Percentiles rank a stretch among this genome's conserved stretches.
Conservation (phyloP, 1,140 invertebrate genomes). For the Sycophila sp. region DNA sequence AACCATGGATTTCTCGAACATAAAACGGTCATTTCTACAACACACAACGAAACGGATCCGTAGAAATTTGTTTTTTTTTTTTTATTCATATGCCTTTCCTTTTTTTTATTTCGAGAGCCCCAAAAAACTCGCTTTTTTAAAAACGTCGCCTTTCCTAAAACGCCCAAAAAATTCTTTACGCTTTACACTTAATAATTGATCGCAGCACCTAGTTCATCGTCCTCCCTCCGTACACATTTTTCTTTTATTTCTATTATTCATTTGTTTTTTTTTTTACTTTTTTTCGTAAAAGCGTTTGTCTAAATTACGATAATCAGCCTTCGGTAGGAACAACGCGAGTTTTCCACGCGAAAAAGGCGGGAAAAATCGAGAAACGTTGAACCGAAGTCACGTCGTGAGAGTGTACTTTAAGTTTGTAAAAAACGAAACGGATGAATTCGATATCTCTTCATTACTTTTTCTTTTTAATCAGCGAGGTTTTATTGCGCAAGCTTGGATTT, state of each 20-base stretch:
- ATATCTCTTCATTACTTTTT: not conserved
- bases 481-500: conserved; percentile 21
- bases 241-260: conserved; percentile 25
- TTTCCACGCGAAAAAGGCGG: not conserved
- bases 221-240: not conserved
- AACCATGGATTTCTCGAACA: not conserved
- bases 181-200: conserved; percentile 63
- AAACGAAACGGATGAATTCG: not conserved
- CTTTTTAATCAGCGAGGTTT: not conserved
- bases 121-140: not conserved
- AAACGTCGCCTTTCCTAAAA: not conserved
- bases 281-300: conserved; percentile 19
- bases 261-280: conserved; percentile 19
- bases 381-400: conserved; percentile 17
- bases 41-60: too few relatives aligned
- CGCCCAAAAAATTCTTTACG: conserved; percentile 6
- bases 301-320: conserved; percentile 31
- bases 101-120: not conserved
- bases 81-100: not conserved
- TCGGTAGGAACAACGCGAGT: conserved; percentile 31
- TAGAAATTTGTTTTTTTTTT: too few relatives aligned
- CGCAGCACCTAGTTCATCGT: conserved; percentile 42
- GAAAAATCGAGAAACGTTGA: conserved; percentile 19
- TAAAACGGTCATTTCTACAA: too few relatives aligned
- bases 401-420: too few relatives aligned